These are phyloP conservation scores for Drosophila parvula DNA, from an alignment of 1,140 invertebrate species.

Conservation along the genomic window DNA sequence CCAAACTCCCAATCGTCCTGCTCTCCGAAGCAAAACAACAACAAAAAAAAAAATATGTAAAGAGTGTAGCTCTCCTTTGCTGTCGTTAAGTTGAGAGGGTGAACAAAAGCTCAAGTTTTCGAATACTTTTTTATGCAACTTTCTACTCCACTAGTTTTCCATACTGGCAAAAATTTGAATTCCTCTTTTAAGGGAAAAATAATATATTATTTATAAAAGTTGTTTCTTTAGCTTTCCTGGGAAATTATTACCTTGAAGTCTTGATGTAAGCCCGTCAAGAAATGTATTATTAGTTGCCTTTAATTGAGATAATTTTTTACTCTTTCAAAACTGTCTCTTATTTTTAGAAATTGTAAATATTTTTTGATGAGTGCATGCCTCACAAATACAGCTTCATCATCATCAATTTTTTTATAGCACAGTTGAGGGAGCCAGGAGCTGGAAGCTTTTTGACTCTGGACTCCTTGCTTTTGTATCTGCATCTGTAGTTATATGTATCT, in stretches of 20 bases:
- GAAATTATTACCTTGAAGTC: too few relatives aligned
- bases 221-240: too few relatives aligned
- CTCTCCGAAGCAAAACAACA: neutral
- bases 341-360: too few relatives aligned
- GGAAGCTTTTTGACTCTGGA: constrained; percentile 23
- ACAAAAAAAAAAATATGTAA: neutral
- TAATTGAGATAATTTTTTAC: too few relatives aligned
- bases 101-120: constrained; percentile 73
- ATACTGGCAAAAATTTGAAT: neutral
- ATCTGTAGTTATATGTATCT: constrained; percentile 25
- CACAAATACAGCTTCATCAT: constrained; percentile 57
- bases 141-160: constrained; percentile 2
- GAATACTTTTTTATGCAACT: constrained; percentile 51
- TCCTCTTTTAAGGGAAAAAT: neutral
- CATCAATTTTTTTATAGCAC: constrained; percentile 58
- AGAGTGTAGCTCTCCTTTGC: constrained; percentile 7
- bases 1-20: constrained; percentile 9
- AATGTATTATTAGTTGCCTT: too few relatives aligned
- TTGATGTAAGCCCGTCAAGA: too few relatives aligned
- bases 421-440: neutral
- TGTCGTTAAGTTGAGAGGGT: constrained; percentile 65
- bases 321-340: too few relatives aligned
- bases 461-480: constrained; percentile 18
- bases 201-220: neutral
- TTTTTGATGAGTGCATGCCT: constrained; percentile 1